Base-by-base conservation (phyloP, 2,888 invertebrate genomes). In the Tachina fera region DNA sequence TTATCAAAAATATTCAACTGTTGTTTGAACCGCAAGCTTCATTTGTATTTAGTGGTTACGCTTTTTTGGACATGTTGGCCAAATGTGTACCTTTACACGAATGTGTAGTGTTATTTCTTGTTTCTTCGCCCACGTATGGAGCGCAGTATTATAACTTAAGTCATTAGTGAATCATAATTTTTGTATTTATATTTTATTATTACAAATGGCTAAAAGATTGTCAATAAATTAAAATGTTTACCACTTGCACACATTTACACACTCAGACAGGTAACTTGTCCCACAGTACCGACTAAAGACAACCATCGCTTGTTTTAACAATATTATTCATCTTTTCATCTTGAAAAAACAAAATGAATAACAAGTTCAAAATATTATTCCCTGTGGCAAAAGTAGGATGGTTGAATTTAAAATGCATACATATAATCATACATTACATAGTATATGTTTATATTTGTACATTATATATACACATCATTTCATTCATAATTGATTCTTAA, bases 401-500 rank as follows among this genome's bases (percentile, higher is more conserved):
- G 19, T 8, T 63, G 10, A 19, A 43, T n/a, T 41, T 45, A 58
- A 16, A 51, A 65, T 31, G 31, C 2, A 2, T 31, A 31, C 2
- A 2, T 31, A 31, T 31, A 6, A 5, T 31, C 31, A 31, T 31
- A 31, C 31, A 31, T 31, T 31, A 31, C 6, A 31, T 31, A 3
- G 3, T 22, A 3, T 22, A 22, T 3, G 3, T 22, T 2, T 63
- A 53, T 45, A 43, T 63, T n/a, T 13, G 14, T n/a, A n/a, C 14
- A 16, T 72, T 45, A 31, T 47, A 45, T 10, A 56, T 63, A 49
- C 58, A 49, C 49, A 14, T 70, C 39, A 9, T 11, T 19, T n/a
- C 13, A 16, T 9, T 11, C 45, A 14, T 77, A 84, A 79, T 79
- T 84, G 70, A 83, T 70, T 74, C 47, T 74, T 65, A 65, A 79